A percentile compares a stretch with the other conserved stretches of the same genome.
phyloP scores from a whole-genome alignment of 1,140 invertebrate genomes.

The Lysiphlebus fabarum region DNA sequence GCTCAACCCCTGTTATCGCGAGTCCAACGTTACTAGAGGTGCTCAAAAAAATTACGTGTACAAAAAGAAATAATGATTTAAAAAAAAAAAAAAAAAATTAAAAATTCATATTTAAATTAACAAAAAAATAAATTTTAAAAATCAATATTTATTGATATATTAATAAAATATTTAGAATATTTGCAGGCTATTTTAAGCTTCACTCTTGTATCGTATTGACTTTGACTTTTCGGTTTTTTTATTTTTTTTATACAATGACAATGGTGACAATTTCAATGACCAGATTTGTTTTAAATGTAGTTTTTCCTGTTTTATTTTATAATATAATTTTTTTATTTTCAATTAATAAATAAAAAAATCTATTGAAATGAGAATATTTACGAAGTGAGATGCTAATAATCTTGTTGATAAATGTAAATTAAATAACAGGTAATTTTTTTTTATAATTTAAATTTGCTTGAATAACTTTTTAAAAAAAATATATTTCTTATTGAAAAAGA shows the following conservation, averaged over 20 bases:
- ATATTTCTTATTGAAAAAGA: not conserved
- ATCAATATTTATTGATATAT: slow-evolving; percentile 25
- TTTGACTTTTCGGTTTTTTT: not conserved
- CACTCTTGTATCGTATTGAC: slow-evolving; percentile 20
- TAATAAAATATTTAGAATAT: slow-evolving; percentile 10
- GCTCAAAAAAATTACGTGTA: slow-evolving; percentile 43
- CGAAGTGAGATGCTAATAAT: slow-evolving; percentile 16
- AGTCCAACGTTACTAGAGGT: slow-evolving; percentile 42
- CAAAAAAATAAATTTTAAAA: slow-evolving; percentile 38
- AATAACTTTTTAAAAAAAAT: not conserved
- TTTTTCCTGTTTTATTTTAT: too few relatives aligned
- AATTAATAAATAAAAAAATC: not conserved
- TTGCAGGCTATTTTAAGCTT: slow-evolving; percentile 19
- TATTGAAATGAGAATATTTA: not conserved
- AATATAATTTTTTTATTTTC: not conserved
- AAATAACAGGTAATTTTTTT: not conserved
- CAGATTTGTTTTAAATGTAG: too few relatives aligned
- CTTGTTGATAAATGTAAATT: not conserved
- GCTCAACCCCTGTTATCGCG: slow-evolving; percentile 31
- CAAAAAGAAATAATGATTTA: slow-evolving; percentile 32
- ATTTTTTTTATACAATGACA: too few relatives aligned
- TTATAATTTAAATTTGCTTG: not conserved
- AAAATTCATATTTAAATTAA: slow-evolving; percentile 31
- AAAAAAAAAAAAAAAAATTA: slow-evolving; percentile 25
- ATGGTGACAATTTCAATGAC: too few relatives aligned